These are phyloP conservation scores for Scytalopus superciliaris DNA, from an alignment of 2,113 vertebrate genomes.

Conservation along the genomic window DNA sequence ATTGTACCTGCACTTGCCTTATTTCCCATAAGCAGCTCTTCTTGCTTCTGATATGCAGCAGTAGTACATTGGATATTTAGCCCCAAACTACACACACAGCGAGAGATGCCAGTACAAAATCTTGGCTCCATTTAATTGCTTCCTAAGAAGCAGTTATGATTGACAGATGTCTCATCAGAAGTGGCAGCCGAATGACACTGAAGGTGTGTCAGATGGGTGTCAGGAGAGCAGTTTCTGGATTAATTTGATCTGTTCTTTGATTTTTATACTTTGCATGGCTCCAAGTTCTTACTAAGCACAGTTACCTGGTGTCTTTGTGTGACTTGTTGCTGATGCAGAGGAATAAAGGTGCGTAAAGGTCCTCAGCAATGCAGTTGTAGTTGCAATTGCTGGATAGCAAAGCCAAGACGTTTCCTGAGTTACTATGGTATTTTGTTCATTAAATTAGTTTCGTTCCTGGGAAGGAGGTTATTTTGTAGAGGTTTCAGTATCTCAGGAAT, in stretches of 20 bases:
- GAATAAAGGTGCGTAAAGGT: not conserved
- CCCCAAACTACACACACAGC: accelerated
- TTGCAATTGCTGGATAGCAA: not conserved
- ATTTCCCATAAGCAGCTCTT: not conserved
- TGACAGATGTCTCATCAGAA: not conserved
- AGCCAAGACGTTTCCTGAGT: not conserved
- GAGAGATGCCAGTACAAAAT: not conserved
- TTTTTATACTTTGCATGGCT: not conserved
- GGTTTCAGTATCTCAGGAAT: constrained; percentile 4
- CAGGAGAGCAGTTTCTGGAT: not conserved
- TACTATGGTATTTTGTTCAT: not conserved
- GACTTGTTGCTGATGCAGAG: not conserved
- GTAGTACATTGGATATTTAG: not conserved
- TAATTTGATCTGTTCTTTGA: not conserved
- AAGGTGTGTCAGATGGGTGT: not conserved
- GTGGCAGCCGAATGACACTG: not conserved
- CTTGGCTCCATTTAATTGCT: not conserved
- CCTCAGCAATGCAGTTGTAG: not conserved
- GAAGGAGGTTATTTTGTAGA: not conserved
- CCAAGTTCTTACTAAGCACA: not conserved
- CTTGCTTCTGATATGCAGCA: not conserved
- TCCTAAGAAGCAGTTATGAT: not conserved
- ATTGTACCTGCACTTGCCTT: not conserved
- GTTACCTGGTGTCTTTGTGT: not conserved
- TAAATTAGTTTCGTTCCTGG: not conserved